Percentiles rank a stretch among this genome's conserved stretches.
phyloP scores from a whole-genome alignment of 2,113 vertebrate genomes.

The Glaucomys volans region DNA sequence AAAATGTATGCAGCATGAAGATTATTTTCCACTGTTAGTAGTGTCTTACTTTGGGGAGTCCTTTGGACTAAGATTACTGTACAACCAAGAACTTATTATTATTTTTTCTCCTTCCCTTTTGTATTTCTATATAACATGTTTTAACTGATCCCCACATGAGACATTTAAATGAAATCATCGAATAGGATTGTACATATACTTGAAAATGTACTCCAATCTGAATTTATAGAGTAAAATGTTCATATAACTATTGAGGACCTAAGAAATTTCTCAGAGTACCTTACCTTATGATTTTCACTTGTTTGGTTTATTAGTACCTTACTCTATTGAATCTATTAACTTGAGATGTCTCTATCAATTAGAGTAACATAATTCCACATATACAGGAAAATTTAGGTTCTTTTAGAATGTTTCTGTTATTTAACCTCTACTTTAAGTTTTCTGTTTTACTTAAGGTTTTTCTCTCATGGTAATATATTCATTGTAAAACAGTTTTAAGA shows the following conservation, averaged over 20 bases:
- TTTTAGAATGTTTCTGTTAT: conserved; percentile 12
- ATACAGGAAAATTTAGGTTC: neutral
- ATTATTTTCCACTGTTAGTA: neutral
- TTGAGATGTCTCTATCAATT: conserved; percentile 28
- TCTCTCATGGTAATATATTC: neutral
- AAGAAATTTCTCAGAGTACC: conserved; percentile 25
- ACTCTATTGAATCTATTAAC: neutral
- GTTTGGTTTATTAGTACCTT: conserved; percentile 33
- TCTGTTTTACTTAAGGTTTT: conserved; percentile 33
- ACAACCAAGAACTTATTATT: conserved; percentile 5
- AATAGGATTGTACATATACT: neutral
- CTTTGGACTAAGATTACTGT: neutral
- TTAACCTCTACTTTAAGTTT: conserved; percentile 38
- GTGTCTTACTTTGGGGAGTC: neutral
- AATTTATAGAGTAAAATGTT: neutral
- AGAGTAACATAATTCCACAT: neutral
- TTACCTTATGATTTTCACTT: neutral
- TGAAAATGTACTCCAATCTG: conserved; percentile 8
- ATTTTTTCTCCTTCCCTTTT: neutral
- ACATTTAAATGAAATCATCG: conserved; percentile 34
- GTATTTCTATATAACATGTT: neutral
- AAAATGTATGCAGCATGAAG: neutral
- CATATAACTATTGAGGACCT: neutral
- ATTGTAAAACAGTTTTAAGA: conserved; percentile 35
- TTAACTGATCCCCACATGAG: conserved; percentile 17